Evolutionary conservation across 2,888 invertebrate species (phyloP), one percentile per base, ranked within the genome.

Genomic region (Brachyopa scutellaris): DNA sequence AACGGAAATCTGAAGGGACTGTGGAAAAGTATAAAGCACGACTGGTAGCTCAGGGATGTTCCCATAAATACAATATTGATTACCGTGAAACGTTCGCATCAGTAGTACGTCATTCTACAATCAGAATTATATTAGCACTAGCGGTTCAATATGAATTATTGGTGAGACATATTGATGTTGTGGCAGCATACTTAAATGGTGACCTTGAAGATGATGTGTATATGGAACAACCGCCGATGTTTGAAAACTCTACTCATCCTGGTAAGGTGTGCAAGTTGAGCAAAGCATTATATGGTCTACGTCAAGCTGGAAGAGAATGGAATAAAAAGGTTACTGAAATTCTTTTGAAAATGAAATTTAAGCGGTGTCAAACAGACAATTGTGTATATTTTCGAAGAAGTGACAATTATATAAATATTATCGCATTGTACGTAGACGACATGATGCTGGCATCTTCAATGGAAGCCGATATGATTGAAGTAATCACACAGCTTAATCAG

Each of bases 231-330:
- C 72, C 70, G 15, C 49, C 51, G 7, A 57, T 55, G 51, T 76
- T 80, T 61, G 59, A 67, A 31, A 47, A 67, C 19, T 13, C 8
- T 6, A 42, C 7, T 8, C 11, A 59, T 9, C 59, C 76, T 0
- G 19, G 40, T 17, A 77, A 57, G 23, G 84, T 84, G 0, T 84
- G 84, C 23, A 76, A 53, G 45, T 29, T 85, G 1, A 49, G 51
- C 5, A 84, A 74, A 55, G 23, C 67, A 15, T 8, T 85, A 7
- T 85, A 85, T 67, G 84, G 84, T 0, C 49, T 84, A 0, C 80
- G 85, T 21, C 84, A 85, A 55, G 66, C 85, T 2, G 72, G 72
- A 15, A 49, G 78, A 66, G 42, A 62, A n/a, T 82, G 80, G 80
- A 82, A 84, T 45, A 29, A 73, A 15, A 70, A 59, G 11, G 23